Evolutionary conservation across 2,888 invertebrate species (phyloP), one percentile per base, ranked within the genome.

Genomic region (Hirtodrosophila cameraria): DNA sequence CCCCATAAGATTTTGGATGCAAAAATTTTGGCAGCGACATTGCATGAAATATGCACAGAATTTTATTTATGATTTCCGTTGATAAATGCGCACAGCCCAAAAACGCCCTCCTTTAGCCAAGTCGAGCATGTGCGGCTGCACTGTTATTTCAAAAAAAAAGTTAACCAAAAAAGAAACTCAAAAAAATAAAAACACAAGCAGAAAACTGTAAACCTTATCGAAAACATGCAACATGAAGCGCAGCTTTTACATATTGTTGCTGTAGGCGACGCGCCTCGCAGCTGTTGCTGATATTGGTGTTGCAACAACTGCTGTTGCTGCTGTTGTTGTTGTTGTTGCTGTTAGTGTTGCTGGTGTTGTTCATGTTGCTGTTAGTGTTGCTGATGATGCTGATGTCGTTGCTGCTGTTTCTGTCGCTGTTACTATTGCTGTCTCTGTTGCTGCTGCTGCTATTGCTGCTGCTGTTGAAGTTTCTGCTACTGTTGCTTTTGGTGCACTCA

Each of bases 31-130:
- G 25, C 45, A 13, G 25, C 54, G 36, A 65, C 43, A 46, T 57
- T 42, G 18, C 53, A 59, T 79, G 71, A 87, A 71, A 79, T 79
- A 86, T 81, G 86, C 60, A 60, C 66, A 27, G 61, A 54, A 52
- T 66, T 79, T 82, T 83, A 87, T 87, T 82, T 82, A 87, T 87
- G 88, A 86, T 86, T 86, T 87, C 88, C 86, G 82, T 74, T 86
- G 82, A 82, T 83, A 87, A 87, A 82, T 83, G 63, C 59, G 50
- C 59, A 36, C 53, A 27, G 27, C 42, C 46, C 64, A 38, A 49
- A 35, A n/a, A 13, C 20, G 20, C 75, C 36, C n/a, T n/a, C n/a
- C n/a, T n/a, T n/a, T 11, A 16, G 52, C 25, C 38, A 28, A 36
- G 36, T 9, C 45, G 54, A 28, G 61, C 55, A 30, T 41, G 43